Evolutionary conservation across 35 echinoderm and acorn worm species (phyloP).

Genomic region (Nesometra sesokonis): DNA sequence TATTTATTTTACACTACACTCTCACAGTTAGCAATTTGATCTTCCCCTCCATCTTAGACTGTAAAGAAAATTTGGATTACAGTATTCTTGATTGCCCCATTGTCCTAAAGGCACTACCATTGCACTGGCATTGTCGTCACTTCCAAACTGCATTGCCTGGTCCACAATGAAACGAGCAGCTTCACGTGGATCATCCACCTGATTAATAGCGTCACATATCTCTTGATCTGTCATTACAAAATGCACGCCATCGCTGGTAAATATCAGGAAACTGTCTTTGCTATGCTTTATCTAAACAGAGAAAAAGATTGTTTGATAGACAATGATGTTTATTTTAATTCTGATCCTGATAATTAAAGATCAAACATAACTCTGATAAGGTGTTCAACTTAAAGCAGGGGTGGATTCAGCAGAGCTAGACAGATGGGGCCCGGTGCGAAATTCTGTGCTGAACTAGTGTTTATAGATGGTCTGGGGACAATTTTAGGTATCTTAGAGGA

Average conservation of each 20-base stretch:
- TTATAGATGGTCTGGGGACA: too few species aligned
- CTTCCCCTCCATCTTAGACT: background rate
- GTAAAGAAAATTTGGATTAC: background rate
- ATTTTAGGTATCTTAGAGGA: too few species aligned
- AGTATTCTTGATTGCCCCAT: conserved; percentile 44
- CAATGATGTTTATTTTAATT: too few species aligned
- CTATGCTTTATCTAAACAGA: conserved; percentile 69
- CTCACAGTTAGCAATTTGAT: background rate
- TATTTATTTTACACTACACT: too few species aligned
- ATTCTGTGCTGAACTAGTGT: too few species aligned
- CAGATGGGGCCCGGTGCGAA: too few species aligned
- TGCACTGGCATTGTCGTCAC: conserved; percentile 84
- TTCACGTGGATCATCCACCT: conserved; percentile 43
- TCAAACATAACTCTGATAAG: too few species aligned
- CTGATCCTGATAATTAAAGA: too few species aligned
- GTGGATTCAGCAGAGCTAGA: too few species aligned
- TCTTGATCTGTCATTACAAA: conserved; percentile 94
- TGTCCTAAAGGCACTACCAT: conserved; percentile 69
- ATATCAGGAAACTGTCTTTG: conserved; percentile 63
- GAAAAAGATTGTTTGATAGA: background rate
- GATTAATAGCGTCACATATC: conserved; percentile 64
- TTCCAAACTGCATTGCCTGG: conserved; percentile 91
- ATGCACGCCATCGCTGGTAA: conserved; percentile 80
- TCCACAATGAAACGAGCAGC: conserved; percentile 67
- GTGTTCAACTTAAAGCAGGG: too few species aligned